Conservation (phyloP, 2,888 invertebrate genomes). For the Eupithecia exiguata region DNA sequence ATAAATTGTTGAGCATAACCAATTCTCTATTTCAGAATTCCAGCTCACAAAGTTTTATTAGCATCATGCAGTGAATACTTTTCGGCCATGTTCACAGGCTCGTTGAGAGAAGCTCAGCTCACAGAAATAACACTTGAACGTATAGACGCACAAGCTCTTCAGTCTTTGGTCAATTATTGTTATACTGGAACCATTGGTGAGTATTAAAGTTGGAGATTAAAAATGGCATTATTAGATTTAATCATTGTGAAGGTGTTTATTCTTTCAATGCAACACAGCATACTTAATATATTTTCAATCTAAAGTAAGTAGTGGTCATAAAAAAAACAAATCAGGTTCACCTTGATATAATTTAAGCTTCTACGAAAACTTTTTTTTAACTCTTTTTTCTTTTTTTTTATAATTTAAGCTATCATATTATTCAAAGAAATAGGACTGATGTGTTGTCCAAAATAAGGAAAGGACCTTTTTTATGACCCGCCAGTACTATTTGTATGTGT, state of each 20-base stretch:
- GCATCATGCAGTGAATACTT: constrained; percentile 97
- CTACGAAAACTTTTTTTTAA: no score
- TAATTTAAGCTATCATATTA: no score
- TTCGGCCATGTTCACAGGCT: constrained; percentile 97
- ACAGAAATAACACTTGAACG: constrained; percentile 92
- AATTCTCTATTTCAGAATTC: constrained; percentile 78
- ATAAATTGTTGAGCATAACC: not conserved
- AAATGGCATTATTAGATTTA: not conserved
- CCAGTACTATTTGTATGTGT: not conserved
- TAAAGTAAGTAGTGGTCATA: no score
- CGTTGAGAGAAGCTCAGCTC: constrained; percentile 91
- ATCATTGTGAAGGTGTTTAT: not conserved
- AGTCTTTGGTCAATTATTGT: constrained; percentile 93
- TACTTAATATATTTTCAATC: no score
- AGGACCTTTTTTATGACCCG: not conserved
- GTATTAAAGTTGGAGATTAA: constrained; percentile 16
- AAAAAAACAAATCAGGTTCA: no score
- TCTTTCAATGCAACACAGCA: not conserved
- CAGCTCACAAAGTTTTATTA: constrained; percentile 94
- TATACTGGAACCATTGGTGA: constrained; percentile 90
- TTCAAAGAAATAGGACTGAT: not conserved
- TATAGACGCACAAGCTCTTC: constrained; percentile 93
- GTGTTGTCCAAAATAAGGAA: not conserved
- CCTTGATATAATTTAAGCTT: no score
- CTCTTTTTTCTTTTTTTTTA: no score